phyloP scores from a whole-genome alignment of 2,797 vertebrate species.

The Rhynchotus rufescens region DNA sequence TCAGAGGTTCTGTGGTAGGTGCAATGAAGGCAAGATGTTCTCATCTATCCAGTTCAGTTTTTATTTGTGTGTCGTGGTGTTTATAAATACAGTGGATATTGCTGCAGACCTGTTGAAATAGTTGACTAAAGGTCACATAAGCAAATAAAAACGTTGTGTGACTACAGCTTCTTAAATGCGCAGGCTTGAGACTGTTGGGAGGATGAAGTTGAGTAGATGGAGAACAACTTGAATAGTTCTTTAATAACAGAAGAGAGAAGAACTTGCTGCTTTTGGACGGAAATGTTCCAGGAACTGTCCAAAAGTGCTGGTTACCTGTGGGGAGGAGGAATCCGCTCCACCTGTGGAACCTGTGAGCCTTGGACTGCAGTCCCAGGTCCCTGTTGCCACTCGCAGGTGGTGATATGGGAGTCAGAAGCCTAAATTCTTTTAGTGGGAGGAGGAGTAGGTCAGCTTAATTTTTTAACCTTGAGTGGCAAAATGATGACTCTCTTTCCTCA shows the following conservation, averaged over 20 bases:
- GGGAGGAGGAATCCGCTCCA: not conserved
- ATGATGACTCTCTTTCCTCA: not conserved
- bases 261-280: not conserved
- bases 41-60: conserved; percentile 19
- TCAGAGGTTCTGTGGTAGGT: conserved; percentile 18
- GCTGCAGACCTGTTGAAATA: not conserved
- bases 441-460: not conserved
- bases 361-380: not conserved
- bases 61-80: not conserved
- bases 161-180: not conserved
- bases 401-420: not conserved
- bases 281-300: not conserved
- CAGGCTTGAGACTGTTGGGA: not conserved
- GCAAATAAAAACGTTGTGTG: not conserved
- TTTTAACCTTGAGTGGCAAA: not conserved
- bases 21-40: conserved; percentile 31
- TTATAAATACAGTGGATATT: not conserved
- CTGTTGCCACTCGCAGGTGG: not conserved
- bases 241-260: not conserved
- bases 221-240: too few species aligned
- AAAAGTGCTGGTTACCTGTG: not conserved
- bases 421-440: not conserved
- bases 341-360: not conserved
- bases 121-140: not conserved
- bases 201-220: not conserved